Percentiles rank a stretch among this genome's conserved stretches.
Conservation (phyloP, 2,888 invertebrate species). For the Limnephilus marmoratus region DNA sequence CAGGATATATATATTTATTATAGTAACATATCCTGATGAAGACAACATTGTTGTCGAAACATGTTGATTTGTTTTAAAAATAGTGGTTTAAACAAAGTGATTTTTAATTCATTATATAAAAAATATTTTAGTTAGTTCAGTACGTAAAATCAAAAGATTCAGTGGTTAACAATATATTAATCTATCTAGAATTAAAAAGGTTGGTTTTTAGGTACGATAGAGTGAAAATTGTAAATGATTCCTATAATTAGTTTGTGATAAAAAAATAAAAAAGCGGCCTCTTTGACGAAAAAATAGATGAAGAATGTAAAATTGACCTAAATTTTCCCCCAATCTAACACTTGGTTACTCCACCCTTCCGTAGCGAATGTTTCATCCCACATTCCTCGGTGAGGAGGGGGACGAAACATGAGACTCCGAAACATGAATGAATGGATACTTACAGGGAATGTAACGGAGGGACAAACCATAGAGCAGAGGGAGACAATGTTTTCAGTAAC, state of each 20-base stretch:
- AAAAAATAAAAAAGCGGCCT: neutral
- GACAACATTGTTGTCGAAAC: too few species aligned
- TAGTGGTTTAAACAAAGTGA: too few species aligned
- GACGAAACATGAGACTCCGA: neutral
- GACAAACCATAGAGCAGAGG: neutral
- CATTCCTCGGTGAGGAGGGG: neutral
- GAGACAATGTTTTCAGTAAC: neutral
- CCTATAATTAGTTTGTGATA: neutral
- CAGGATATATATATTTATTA: too few species aligned
- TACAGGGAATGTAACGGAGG: neutral
- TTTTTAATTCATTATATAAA: too few species aligned
- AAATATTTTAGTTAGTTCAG: too few species aligned
- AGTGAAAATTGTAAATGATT: neutral
- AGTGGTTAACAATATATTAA: too few species aligned
- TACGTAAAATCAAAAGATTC: too few species aligned
- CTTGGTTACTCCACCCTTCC: constrained; percentile 8
- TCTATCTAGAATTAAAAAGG: neutral
- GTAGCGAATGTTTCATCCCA: constrained; percentile 41
- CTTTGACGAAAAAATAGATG: neutral
- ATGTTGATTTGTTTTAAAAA: too few species aligned
- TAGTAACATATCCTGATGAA: too few species aligned
- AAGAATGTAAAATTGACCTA: constrained; percentile 12
- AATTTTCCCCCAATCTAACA: constrained; percentile 26
- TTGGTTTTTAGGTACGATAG: neutral
- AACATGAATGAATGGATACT: neutral